A percentile compares a stretch with the other conserved stretches of the same genome.
Evolutionary conservation across 2,113 vertebrate genomes (phyloP).

Genomic region (Pandion haliaetus): DNA sequence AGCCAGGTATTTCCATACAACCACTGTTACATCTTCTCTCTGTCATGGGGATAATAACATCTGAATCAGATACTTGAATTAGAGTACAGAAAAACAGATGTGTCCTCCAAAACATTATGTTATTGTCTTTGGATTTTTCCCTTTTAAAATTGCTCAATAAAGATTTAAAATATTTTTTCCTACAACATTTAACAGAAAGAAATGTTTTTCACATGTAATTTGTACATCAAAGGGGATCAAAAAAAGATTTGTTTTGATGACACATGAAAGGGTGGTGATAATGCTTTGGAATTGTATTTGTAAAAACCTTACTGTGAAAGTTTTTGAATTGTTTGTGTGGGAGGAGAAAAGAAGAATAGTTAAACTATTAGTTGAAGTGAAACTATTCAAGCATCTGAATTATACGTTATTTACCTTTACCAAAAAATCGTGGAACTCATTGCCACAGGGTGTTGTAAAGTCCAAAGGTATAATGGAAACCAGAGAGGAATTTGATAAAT

Average conservation of each 20-base stretch:
- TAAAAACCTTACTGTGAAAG: background rate
- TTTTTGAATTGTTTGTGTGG: background rate
- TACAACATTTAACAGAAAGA: background rate
- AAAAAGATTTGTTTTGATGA: background rate
- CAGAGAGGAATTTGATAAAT: background rate
- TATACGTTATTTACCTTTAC: background rate
- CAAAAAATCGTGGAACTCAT: background rate
- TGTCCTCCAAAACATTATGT: background rate
- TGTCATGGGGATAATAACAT: background rate
- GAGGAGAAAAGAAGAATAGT: background rate
- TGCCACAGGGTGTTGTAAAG: background rate
- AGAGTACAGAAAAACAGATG: conserved; percentile 42
- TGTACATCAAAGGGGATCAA: background rate
- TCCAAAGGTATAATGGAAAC: background rate
- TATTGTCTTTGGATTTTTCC: conserved; percentile 33
- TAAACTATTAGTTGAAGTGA: background rate
- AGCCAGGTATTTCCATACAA: background rate
- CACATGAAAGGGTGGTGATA: background rate
- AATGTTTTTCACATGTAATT: background rate
- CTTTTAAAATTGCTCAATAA: conserved; percentile 3
- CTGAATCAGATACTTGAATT: conserved; percentile 32
- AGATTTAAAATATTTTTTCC: background rate
- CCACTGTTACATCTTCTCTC: background rate
- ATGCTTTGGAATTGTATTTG: background rate
- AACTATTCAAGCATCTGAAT: background rate